Percentiles rank a stretch among this genome's conserved stretches.
Conservation (phyloP, 2,888 invertebrate species). For the Arenicola marina region DNA sequence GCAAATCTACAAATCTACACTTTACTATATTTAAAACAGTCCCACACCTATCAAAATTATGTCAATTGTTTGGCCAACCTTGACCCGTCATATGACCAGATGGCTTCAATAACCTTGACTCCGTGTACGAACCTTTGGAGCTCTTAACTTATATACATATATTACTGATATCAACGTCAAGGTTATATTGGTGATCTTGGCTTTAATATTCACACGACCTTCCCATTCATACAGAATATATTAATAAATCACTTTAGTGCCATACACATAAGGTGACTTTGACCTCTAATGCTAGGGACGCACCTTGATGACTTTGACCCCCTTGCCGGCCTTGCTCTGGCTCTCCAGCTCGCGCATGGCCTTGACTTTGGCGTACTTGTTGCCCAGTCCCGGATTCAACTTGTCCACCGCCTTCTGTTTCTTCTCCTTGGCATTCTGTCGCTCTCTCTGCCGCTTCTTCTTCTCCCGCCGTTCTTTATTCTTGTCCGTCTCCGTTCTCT, state of each 20-base stretch:
- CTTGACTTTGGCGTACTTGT: constrained; percentile 67
- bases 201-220: no score
- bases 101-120: no score
- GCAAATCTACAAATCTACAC: background rate
- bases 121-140: no score
- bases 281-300: background rate
- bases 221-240: no score
- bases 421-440: constrained; percentile 80
- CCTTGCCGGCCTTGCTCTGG: constrained; percentile 58
- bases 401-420: constrained; percentile 66
- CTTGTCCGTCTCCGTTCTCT: constrained; percentile 83
- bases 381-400: constrained; percentile 64
- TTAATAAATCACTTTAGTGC: no score
- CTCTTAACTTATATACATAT: no score
- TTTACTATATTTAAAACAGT: no score
- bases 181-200: no score
- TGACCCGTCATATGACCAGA: no score
- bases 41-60: no score
- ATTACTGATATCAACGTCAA: no score
- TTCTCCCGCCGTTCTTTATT: constrained; percentile 77
- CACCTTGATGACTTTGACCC: constrained; percentile 65
- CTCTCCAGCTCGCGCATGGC: constrained; percentile 70
- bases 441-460: constrained; percentile 39
- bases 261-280: background rate
- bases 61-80: no score